Conservation (phyloP, 37 sponge, comb jelly and placozoan genomes). For the Crambe crambe region DNA sequence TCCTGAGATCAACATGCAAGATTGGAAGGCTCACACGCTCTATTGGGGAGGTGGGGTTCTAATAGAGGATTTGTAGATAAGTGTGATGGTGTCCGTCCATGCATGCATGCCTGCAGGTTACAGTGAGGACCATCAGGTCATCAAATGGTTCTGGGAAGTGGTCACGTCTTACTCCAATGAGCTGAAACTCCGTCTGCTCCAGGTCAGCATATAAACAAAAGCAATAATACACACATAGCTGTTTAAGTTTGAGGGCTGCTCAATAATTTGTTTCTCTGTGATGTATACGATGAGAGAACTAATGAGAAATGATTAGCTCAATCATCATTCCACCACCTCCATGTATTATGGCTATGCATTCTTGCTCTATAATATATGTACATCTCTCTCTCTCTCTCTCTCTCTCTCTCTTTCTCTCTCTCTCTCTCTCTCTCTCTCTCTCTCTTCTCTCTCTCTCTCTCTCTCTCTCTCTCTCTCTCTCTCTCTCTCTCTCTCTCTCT, state of each 20-base stretch:
- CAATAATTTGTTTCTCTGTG: no score
- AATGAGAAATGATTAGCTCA: no score
- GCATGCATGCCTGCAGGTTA: slow-evolving; percentile 49
- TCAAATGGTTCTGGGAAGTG: slow-evolving; percentile 83
- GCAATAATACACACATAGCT: not conserved
- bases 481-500: not conserved
- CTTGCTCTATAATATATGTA: no score
- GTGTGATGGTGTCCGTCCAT: not conserved
- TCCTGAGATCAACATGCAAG: slow-evolving; percentile 80
- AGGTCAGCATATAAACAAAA: slow-evolving; percentile 40
- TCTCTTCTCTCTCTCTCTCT: slow-evolving; percentile 2
- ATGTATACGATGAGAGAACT: no score
- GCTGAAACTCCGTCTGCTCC: slow-evolving; percentile 79
- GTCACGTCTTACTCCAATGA: slow-evolving; percentile 76
- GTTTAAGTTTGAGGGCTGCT: no score
- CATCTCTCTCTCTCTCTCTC: slow-evolving; percentile 5
- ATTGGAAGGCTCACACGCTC: slow-evolving; percentile 83
- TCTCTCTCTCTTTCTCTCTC: slow-evolving; percentile 20
- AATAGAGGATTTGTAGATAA: not conserved
- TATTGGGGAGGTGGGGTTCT: slow-evolving; percentile 70
- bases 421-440: slow-evolving; percentile 15
- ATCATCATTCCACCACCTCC: no score
- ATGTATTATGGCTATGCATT: no score
- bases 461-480: slow-evolving; percentile 1
- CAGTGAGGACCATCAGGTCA: slow-evolving; percentile 34